Percentiles rank a stretch among this genome's conserved stretches.
Evolutionary conservation across 2,797 vertebrate species (phyloP).

Genomic region (Bradypus variegatus): DNA sequence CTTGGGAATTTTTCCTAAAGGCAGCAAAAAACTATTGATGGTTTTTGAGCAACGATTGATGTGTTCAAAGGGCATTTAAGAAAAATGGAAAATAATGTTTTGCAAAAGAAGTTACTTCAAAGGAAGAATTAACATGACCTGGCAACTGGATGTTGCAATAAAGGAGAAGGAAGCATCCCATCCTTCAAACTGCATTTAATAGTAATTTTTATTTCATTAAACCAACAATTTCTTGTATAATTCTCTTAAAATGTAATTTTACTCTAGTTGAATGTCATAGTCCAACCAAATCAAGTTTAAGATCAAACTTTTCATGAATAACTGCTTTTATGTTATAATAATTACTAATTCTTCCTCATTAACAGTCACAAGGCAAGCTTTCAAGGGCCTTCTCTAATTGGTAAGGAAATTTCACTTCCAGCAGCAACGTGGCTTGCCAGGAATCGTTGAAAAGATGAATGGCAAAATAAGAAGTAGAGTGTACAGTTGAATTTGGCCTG

Average conservation of each 20-base stretch:
- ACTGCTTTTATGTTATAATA: conserved; percentile 39
- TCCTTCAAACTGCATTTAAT: conserved; percentile 11
- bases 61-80: not conserved
- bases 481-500: not conserved
- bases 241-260: conserved; percentile 43
- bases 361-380: not conserved
- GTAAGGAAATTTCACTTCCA: not conserved
- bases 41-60: not conserved
- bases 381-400: conserved; percentile 32
- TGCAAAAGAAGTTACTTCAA: not conserved
- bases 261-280: not conserved
- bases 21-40: not conserved
- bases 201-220: conserved; percentile 35
- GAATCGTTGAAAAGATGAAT: conserved; percentile 25
- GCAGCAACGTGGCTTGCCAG: not conserved
- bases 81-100: conserved; percentile 9
- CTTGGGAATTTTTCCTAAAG: conserved; percentile 8
- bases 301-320: not conserved
- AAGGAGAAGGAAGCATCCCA: not conserved
- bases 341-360: conserved; percentile 26
- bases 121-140: not conserved
- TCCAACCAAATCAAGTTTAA: conserved; percentile 11
- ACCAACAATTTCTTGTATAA: not conserved
- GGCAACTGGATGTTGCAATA: not conserved
- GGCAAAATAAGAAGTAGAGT: not conserved